Evolutionary conservation across 2,113 vertebrate species (phyloP), one percentile per base, ranked within the genome.

Genomic region (Cyrtonyx montezumae): DNA sequence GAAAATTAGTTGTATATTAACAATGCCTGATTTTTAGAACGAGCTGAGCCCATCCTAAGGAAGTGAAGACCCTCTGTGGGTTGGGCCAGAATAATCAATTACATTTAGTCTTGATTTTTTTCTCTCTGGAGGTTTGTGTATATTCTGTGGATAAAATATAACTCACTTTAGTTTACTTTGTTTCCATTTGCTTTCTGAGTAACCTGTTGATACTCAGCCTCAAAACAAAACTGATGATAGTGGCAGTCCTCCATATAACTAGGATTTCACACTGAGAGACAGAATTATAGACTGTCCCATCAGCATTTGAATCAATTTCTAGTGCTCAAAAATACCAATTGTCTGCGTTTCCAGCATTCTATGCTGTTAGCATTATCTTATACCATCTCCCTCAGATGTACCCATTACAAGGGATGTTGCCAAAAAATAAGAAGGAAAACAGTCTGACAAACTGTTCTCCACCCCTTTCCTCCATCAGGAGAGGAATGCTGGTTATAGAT

Each of bases 271-370:
- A 40, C 34, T 92, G 75, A 87, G 69, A 88, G 62, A 62, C 62
- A 87, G 61, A 90, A 95, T 88, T 86, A 56, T 10, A 78, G 62
- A 71, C 66, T 59, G 53, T 75, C 40, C 34, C 69, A 93, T 25
- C 53, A 79, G 43, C 18, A 19, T 53, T 87, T 79, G 15, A 68
- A 65, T 84, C 66, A 93, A 79, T 96, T 92, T 84, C 56, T 93
- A 86, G 62, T 71, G 30, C 81, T 91, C 66, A 84, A 84, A 95
- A 89, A 82, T 89, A 87, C 30, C 58, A 73, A 2, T 53, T 69
- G 32, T 15, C 56, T 91, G 89, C 65, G 48, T 79, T 87, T 28
- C 53, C 13, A 79, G 32, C 20, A 94, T 92, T 91, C 63, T 62
- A 87, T 61, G 26, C 26, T 51, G 66, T 84, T 66, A 56, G 36